A percentile compares a stretch with the other conserved stretches of the same genome.
Evolutionary conservation across 2,113 vertebrate genomes (phyloP).

Genomic region (Cyphomyrus plagiostoma): DNA sequence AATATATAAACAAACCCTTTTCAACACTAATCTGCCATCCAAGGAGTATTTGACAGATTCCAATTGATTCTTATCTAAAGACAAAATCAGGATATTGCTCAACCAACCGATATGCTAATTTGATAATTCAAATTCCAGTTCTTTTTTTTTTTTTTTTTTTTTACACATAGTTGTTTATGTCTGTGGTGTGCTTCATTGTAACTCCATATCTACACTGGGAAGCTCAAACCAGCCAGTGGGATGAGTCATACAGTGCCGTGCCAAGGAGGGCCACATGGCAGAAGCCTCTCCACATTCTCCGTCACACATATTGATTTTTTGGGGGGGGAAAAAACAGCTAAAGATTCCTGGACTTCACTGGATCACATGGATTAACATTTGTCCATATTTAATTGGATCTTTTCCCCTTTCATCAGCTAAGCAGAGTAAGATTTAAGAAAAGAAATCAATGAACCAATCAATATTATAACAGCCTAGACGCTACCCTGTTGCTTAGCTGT

Average conservation of each 20-base stretch:
- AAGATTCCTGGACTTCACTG: conserved; percentile 55
- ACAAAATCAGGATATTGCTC: background rate
- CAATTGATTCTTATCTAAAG: background rate
- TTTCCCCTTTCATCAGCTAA: conserved; percentile 44
- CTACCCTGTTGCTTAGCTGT: conserved; percentile 25
- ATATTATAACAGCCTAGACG: conserved; percentile 43
- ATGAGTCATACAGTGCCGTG: background rate
- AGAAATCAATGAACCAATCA: conserved; percentile 65
- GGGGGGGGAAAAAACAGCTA: conserved; percentile 37
- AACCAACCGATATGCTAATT: background rate
- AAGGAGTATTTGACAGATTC: background rate
- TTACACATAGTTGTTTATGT: background rate
- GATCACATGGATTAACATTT: conserved; percentile 53
- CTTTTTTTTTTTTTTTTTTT: background rate
- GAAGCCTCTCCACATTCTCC: background rate
- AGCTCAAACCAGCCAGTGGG: background rate
- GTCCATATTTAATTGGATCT: conserved; percentile 65
- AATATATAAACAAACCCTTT: background rate
- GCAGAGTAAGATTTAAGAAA: conserved; percentile 41
- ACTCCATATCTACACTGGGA: background rate
- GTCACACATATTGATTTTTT: conserved; percentile 53
- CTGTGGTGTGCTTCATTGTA: background rate
- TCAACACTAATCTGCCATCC: background rate
- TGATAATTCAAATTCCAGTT: background rate
- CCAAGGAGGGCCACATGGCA: too few species aligned